Evolutionary conservation across 1,140 invertebrate species (phyloP), one percentile per base, ranked within the genome.

Genomic region (Liolophura sinensis): DNA sequence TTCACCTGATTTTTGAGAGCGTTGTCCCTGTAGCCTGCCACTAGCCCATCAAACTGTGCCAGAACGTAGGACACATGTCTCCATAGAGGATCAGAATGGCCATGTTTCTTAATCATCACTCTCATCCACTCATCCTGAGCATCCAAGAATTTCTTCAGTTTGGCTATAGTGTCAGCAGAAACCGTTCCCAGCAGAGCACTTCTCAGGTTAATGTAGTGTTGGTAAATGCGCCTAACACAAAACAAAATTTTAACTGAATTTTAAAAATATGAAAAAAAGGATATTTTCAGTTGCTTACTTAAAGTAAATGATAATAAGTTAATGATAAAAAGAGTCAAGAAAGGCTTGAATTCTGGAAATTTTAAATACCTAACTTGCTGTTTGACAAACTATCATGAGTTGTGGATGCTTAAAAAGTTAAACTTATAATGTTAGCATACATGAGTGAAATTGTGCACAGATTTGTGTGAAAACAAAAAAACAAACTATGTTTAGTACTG

Each of bases 21-120:
- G 16, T 60, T 62, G 52, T 48, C 31, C 16, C 71, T 73, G 64
- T 81, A 81, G 9, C 79, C 79, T 25, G 65, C 74, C 7, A 73
- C 61, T 4, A 80, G 61, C 22, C 79, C 79, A 73, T 78, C 74
- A 65, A 71, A 75, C 62, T 81, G 79, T 51, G 70, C 64, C 20
- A 77, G 51, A 3, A 81, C 70, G 52, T 78, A 74, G 20, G 62
- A 61, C 40, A 73, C 70, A 72, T 80, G 77, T 12, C 78, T 60
- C 78, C 80, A 82, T 5, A 78, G 52, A 12, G 78, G 72, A 64
- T 74, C 67, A 16, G 24, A 60, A 14, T 63, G 55, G 16, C 47
- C 25, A 61, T 76, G 70, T 22, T 66, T 72, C 16, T 67, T 56
- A 6, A 78, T 73, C 70, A 74, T 74, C 1, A 56, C 52, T 51